Evolutionary conservation across 2,797 vertebrate genomes (phyloP), one percentile per base, ranked within the genome.

Genomic region (Austrolebias charrua): DNA sequence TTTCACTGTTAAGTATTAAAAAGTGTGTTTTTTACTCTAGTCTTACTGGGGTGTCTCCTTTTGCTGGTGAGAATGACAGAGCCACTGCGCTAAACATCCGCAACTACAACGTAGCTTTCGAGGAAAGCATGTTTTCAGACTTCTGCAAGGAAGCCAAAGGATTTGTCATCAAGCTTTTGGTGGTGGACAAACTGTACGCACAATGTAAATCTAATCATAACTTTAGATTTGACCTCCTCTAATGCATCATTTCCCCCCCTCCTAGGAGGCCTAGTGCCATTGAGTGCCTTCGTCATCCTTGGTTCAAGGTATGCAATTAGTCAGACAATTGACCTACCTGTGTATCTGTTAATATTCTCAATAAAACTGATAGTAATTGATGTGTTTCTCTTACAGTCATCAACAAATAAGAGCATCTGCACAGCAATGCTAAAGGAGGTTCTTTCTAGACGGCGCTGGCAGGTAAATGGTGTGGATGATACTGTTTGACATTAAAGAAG

Each of bases 111-210:
- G 95, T 99, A 85, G 96, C 96, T 0, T 98, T 98, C 3, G 96
- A 98, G 77, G 96, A 99, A 85, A 93, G 75, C 80, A 97, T 96
- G 82, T 98, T 99, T 76, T 90, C 93, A 18, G 94, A 93, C 62
- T 88, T 99, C 66, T 96, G 95, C 58, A 92, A 94, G 59, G 96
- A 98, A 81, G 96, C 97, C 2, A 95, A 94, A 73, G 95, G 95
- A 71, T 99, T 99, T 8, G 94, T 99, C 85, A 96, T 98, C 88
- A 97, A 96, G 89, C 94, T 99, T 66, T 85, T 98, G 72, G 95
- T 98, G 73, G 92, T 88, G 16, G 96, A 98, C 86, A 92, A 76
- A 70, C 92, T 96, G 97, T 99, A 87, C 97, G 97, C 86, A 45
- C 50, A 55, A 53, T 60, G 16, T 55, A 16, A 20, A 24, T 59